Conservation (phyloP, 37 sponge, comb jelly and placozoan species). For the Spongilla lacustris region DNA sequence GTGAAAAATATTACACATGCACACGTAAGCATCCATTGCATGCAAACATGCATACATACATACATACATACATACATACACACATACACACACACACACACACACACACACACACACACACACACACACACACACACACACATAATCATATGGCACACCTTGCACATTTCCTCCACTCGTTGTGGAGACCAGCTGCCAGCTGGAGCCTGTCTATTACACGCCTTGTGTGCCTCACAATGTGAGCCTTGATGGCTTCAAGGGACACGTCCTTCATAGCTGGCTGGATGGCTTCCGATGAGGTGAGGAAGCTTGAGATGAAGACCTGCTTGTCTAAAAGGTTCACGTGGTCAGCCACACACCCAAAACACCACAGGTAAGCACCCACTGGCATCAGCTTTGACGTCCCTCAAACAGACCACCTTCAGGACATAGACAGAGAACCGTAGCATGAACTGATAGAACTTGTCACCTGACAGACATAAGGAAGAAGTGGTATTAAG, state of each 20-base stretch:
- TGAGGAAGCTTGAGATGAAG: conserved; percentile 41
- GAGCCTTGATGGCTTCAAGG: conserved; percentile 9
- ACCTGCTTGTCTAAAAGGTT: conserved; percentile 24
- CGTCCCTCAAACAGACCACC: conserved; percentile 32
- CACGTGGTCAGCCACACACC: too few relatives aligned
- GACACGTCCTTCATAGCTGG: conserved; percentile 16
- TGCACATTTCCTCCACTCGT: conserved; percentile 55
- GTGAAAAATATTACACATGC: too few relatives aligned
- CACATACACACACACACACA: too few relatives aligned
- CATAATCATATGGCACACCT: conserved; percentile 12
- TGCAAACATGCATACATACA: background rate
- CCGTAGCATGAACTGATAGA: conserved; percentile 52
- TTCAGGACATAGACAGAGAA: conserved; percentile 66
- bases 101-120: background rate
- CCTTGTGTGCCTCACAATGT: conserved; percentile 40
- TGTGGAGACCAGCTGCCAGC: conserved; percentile 11
- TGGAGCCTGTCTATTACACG: conserved; percentile 14
- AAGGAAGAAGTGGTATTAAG: background rate
- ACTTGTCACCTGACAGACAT: conserved; percentile 59
- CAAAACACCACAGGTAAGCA: too few relatives aligned
- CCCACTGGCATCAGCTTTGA: conserved; percentile 27
- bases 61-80: background rate
- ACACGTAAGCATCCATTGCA: background rate
- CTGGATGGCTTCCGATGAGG: conserved; percentile 18
- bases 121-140: too few relatives aligned